Evolutionary conservation across 2,113 vertebrate species (phyloP).

Genomic region (Heterocephalus glaber): DNA sequence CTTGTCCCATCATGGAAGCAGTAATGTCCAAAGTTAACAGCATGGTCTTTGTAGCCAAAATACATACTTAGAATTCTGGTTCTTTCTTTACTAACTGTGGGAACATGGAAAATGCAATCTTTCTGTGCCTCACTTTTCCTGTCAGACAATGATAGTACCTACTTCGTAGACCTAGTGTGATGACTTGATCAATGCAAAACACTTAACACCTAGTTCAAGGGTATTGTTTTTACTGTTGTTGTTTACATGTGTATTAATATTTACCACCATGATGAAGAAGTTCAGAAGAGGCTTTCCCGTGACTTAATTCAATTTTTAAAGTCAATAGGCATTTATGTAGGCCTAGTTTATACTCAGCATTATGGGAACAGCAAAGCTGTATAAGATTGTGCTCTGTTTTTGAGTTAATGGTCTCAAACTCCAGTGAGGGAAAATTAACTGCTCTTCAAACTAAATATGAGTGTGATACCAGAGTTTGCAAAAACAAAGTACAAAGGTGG

Average conservation of each 20-base stretch:
- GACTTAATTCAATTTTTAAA: background rate
- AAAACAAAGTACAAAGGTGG: background rate
- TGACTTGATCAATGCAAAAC: background rate
- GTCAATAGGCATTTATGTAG: background rate
- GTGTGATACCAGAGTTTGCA: background rate
- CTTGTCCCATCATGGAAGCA: background rate
- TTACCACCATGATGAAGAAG: background rate
- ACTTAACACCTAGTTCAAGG: background rate
- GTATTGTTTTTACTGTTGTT: background rate
- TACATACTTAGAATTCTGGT: background rate
- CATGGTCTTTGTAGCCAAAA: background rate
- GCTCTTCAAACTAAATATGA: conserved; percentile 23
- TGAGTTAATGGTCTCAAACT: background rate
- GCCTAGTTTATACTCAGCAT: background rate
- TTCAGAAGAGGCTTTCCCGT: conserved; percentile 16
- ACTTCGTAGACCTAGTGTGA: background rate
- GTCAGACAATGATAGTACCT: background rate
- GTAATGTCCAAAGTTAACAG: background rate
- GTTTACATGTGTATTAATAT: background rate
- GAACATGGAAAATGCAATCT: background rate
- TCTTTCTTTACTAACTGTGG: background rate
- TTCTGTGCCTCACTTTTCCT: background rate
- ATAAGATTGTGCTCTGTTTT: background rate
- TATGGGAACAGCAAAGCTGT: background rate
- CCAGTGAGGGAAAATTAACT: background rate